Evolutionary conservation across 1,140 invertebrate genomes (phyloP).

Genomic region (Paracyclopina nana): DNA sequence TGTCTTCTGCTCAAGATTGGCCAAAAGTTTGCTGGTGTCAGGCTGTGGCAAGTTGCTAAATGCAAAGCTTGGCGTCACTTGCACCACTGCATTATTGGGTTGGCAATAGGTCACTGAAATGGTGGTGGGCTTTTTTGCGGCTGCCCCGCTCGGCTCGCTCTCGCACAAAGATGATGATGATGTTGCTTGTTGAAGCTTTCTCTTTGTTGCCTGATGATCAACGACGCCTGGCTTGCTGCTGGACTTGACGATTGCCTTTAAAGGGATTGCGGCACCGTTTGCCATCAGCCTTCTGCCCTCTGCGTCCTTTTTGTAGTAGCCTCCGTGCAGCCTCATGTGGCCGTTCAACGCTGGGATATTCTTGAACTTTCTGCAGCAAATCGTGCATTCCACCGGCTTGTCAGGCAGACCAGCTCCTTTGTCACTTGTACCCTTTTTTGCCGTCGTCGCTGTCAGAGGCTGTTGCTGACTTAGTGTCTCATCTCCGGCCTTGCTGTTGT

Average conservation of each 20-base stretch:
- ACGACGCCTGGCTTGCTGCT: no score
- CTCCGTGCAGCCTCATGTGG: slow-evolving; percentile 87
- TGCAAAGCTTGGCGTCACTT: neutral
- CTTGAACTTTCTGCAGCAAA: slow-evolving; percentile 84
- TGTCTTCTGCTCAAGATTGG: slow-evolving; percentile 11
- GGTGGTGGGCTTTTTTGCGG: no score
- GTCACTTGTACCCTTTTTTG: slow-evolving; percentile 27
- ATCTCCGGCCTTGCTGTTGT: slow-evolving; percentile 24
- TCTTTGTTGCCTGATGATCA: no score
- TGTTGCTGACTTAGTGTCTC: slow-evolving; percentile 24
- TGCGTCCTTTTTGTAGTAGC: slow-evolving; percentile 71
- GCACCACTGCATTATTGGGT: neutral
- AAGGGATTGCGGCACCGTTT: no score
- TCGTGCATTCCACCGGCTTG: slow-evolving; percentile 43
- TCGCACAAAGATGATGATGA: no score
- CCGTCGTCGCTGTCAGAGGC: slow-evolving; percentile 23
- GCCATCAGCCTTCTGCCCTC: slow-evolving; percentile 2
- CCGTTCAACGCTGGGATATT: slow-evolving; percentile 90
- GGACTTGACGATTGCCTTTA: no score
- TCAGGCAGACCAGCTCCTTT: slow-evolving; percentile 19
- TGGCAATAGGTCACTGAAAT: neutral
- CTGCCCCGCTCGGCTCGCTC: no score
- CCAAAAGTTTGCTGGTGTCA: slow-evolving; percentile 13
- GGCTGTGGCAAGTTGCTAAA: slow-evolving; percentile 14
- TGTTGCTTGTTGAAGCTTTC: no score